phyloP scores from a whole-genome alignment of 2,888 invertebrate genomes.

The Tolmerus cingulatus region DNA sequence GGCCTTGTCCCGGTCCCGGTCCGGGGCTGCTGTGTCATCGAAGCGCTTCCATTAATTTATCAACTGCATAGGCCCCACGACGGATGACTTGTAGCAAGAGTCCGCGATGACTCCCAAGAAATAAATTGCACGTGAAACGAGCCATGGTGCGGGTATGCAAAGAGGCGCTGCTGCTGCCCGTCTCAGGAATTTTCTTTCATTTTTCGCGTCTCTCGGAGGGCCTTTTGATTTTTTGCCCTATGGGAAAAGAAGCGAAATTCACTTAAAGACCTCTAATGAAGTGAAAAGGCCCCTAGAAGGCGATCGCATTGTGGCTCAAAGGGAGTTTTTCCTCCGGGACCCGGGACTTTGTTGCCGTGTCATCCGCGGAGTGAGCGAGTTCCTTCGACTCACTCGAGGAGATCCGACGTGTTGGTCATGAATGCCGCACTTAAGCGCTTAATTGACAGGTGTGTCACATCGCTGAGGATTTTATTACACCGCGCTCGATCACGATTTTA shows the following conservation, averaged over 20 bases:
- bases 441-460: conserved; percentile 41
- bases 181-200: conserved; percentile 34
- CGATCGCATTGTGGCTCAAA: conserved; percentile 14
- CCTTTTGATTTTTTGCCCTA: background rate
- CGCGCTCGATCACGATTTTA: conserved; percentile 30
- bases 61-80: conserved; percentile 38
- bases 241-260: conserved; percentile 4
- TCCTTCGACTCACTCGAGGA: conserved; percentile 13
- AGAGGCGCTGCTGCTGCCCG: background rate
- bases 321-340: conserved; percentile 11
- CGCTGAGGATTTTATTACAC: conserved; percentile 36
- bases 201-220: background rate
- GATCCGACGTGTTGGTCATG: conserved; percentile 37
- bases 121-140: conserved; percentile 40
- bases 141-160: conserved; percentile 2
- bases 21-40: conserved; percentile 22
- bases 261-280: conserved; percentile 39
- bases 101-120: conserved; percentile 26
- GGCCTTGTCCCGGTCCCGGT: too few relatives aligned
- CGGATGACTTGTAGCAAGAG: conserved; percentile 35
- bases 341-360: conserved; percentile 23
- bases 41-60: conserved; percentile 38
- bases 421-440: conserved; percentile 41
- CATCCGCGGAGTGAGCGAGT: conserved; percentile 6
- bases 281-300: conserved; percentile 38